Evolutionary conservation across 2,888 invertebrate genomes (phyloP), one percentile per base, ranked within the genome.

Genomic region (Nudaria mundana): DNA sequence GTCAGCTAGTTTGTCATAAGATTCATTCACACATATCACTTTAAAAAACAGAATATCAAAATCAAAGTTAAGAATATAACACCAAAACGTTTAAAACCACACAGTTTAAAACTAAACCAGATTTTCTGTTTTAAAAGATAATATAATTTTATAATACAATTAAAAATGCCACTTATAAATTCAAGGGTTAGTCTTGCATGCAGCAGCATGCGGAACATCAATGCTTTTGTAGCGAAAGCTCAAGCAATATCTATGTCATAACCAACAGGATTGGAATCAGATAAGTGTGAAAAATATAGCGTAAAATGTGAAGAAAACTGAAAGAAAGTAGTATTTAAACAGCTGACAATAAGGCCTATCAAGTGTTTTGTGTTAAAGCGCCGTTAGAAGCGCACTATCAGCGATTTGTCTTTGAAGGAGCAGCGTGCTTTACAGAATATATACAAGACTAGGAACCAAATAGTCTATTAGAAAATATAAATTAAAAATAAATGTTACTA

Each of bases 401-500:
- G n/a, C n/a, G 20, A 3, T 20, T 8, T 20, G 20, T 20, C 20
- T 2, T 2, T 20, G 20, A 5, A 8, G 5, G 8, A 20, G 20
- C 20, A 58, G 56, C 58, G 25, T 57, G 58, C 57, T 44, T 44
- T 49, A 38, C 40, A 56, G 35, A 49, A 61, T 58, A 59, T 49
- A 52, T 44, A 58, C 59, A 62, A 24, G 39, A 49, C 56, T 53
- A 59, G 49, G 53, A 52, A 47, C 30, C 15, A 43, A 55, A 57
- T 51, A 43, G 44, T 46, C 48, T 44, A 40, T 41, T 48, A 52
- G 29, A 53, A 48, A 57, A 65, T 61, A 66, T 49, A 61, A 53
- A n/a, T n/a, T 15, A 51, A 61, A 62, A 57, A 54, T 42, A 46
- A 53, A 52, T 38, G 47, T 56, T 59, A 71, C 61, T 59, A 69